Evolutionary conservation across 2,888 invertebrate species (phyloP).

Genomic region (Taphrorychus bicolor): DNA sequence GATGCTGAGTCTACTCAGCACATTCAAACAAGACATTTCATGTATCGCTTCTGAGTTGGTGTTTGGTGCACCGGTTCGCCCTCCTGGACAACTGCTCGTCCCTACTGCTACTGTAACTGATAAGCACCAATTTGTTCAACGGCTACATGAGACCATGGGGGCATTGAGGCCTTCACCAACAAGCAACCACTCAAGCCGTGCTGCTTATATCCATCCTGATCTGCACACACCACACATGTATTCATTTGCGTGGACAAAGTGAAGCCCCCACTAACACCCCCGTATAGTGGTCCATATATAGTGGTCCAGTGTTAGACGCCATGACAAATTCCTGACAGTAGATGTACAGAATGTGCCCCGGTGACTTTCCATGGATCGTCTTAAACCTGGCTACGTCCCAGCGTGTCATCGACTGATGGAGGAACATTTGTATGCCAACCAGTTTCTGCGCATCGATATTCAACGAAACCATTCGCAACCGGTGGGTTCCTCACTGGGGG

Average conservation of each 20-base stretch:
- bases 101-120: neutral
- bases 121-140: conserved; percentile 1
- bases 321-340: conserved; percentile 4
- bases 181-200: conserved; percentile 1
- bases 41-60: conserved; percentile 1
- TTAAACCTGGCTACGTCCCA: conserved; percentile 7
- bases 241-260: conserved; percentile 1
- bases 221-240: conserved; percentile 10
- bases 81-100: conserved; percentile 7
- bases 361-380: conserved; percentile 6
- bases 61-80: neutral
- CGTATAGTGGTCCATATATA: conserved; percentile 3
- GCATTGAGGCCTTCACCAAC: neutral
- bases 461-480: conserved; percentile 2
- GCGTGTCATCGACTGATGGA: neutral
- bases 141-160: neutral
- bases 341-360: neutral
- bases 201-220: conserved; percentile 3
- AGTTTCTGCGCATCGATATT: neutral
- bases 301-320: conserved; percentile 1
- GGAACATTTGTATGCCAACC: conserved; percentile 8
- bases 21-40: conserved; percentile 1
- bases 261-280: no score
- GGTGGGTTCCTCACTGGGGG: neutral
- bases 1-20: neutral